Conservation (phyloP, 2,113 vertebrate genomes). For the Rhinopomastus cyanomelas region DNA sequence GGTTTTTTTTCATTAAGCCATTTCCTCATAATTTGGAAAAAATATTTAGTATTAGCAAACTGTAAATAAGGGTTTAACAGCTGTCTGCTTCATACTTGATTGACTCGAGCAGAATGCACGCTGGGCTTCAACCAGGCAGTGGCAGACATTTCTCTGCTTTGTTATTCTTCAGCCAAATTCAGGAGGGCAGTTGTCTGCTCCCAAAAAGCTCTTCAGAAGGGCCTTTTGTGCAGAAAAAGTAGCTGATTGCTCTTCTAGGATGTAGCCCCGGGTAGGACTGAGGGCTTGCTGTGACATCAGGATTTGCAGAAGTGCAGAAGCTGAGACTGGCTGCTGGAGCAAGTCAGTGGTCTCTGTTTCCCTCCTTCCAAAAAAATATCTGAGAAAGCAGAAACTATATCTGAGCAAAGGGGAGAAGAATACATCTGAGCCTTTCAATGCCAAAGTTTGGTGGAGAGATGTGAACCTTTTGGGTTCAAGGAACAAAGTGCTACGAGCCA, state of each 20-base stretch:
- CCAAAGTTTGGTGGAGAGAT: background rate
- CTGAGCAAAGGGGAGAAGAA: background rate
- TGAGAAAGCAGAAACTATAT: background rate
- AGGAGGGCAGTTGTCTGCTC: background rate
- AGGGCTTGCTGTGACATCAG: background rate
- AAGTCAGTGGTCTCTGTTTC: background rate
- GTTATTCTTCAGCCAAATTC: background rate
- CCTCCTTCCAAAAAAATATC: background rate
- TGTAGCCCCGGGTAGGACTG: background rate
- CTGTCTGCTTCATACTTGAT: background rate
- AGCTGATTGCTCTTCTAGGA: background rate
- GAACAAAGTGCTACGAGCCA: fast-evolving
- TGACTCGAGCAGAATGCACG: background rate
- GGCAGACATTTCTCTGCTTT: background rate
- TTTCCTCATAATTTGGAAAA: background rate
- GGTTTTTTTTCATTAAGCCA: background rate
- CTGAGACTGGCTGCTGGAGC: background rate
- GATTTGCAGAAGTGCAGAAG: background rate
- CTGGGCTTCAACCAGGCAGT: background rate
- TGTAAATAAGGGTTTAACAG: background rate
- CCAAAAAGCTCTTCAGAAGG: no score
- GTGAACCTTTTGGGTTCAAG: background rate
- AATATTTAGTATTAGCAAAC: background rate
- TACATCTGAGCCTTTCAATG: background rate
- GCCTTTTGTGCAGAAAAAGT: background rate